A percentile compares a stretch with the other conserved stretches of the same genome.
Evolutionary conservation across 1,140 invertebrate species (phyloP).

Genomic region (Nautilus pompilius): DNA sequence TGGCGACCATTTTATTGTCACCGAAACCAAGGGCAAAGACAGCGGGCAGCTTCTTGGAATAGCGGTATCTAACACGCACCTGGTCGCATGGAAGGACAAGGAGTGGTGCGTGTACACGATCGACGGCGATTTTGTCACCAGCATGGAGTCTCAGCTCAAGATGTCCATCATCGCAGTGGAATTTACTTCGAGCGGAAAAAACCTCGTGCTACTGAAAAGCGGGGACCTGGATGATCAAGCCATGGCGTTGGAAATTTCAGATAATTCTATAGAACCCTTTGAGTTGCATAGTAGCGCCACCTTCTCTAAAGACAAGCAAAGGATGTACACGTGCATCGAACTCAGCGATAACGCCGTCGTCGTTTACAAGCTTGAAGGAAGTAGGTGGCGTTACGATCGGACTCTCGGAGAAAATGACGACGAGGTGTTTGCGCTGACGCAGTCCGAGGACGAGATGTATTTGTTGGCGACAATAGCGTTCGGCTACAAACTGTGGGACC

Average conservation of each 20-base stretch:
- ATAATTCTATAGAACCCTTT: slow-evolving; percentile 62
- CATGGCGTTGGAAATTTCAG: slow-evolving; percentile 46
- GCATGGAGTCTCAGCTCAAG: slow-evolving; percentile 33
- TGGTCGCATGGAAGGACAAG: slow-evolving; percentile 43
- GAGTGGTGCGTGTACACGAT: slow-evolving; percentile 46
- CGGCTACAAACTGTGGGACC: slow-evolving; percentile 63
- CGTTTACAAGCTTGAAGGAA: slow-evolving; percentile 43
- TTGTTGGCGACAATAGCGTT: slow-evolving; percentile 81
- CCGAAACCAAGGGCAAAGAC: slow-evolving; percentile 68
- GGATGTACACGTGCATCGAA: slow-evolving; percentile 53
- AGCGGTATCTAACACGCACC: slow-evolving; percentile 37
- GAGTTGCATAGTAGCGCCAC: slow-evolving; percentile 74
- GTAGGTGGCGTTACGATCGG: slow-evolving; percentile 52
- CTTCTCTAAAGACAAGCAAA: slow-evolving; percentile 32
- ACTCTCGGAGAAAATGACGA: slow-evolving; percentile 55
- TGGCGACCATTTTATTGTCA: slow-evolving; percentile 65
- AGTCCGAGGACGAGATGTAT: slow-evolving; percentile 76
- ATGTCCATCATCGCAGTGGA: slow-evolving; percentile 37
- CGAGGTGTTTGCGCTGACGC: slow-evolving; percentile 73
- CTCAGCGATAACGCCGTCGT: slow-evolving; percentile 52
- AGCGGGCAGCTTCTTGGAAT: slow-evolving; percentile 37
- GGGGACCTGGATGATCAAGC: slow-evolving; percentile 39
- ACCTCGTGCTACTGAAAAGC: slow-evolving; percentile 42
- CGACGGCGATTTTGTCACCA: slow-evolving; percentile 32
- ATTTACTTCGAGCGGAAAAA: slow-evolving; percentile 25